Conservation (phyloP, 2,888 invertebrate genomes). For the Calephelis perditalis region DNA sequence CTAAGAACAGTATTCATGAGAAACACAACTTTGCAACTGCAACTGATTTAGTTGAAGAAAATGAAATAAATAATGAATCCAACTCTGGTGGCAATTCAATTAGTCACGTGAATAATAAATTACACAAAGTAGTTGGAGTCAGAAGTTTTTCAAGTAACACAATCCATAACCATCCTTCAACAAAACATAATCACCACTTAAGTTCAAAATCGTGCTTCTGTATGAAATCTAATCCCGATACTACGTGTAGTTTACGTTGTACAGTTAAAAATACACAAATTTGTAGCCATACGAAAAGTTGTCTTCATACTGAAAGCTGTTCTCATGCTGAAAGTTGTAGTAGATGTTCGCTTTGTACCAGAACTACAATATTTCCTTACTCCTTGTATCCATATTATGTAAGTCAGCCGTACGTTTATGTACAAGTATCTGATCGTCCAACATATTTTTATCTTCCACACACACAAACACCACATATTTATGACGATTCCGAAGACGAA, state of each 20-base stretch:
- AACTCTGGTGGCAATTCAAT: background rate
- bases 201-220: slow-evolving; percentile 38
- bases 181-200: slow-evolving; percentile 17
- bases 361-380: slow-evolving; percentile 35
- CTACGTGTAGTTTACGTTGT: slow-evolving; percentile 35
- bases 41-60: slow-evolving; percentile 16
- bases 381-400: slow-evolving; percentile 36
- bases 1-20: slow-evolving; percentile 17
- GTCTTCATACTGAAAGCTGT: slow-evolving; percentile 20
- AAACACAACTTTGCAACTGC: slow-evolving; percentile 7
- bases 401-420: slow-evolving; percentile 31
- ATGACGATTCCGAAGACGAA: slow-evolving; percentile 36
- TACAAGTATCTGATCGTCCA: slow-evolving; percentile 31
- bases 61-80: slow-evolving; percentile 16
- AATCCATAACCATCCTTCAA: too few relatives aligned
- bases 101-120: background rate
- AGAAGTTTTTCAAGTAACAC: slow-evolving; percentile 43
- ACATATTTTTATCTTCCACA: slow-evolving; percentile 39
- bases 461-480: slow-evolving; percentile 37
- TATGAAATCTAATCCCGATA: slow-evolving; percentile 32
- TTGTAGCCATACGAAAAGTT: slow-evolving; percentile 29
- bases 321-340: slow-evolving; percentile 25
- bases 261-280: slow-evolving; percentile 24
- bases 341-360: slow-evolving; percentile 31
- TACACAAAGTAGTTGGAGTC: slow-evolving; percentile 46